phyloP scores from a whole-genome alignment of 2,797 vertebrate genomes.

The Leuciscus waleckii region DNA sequence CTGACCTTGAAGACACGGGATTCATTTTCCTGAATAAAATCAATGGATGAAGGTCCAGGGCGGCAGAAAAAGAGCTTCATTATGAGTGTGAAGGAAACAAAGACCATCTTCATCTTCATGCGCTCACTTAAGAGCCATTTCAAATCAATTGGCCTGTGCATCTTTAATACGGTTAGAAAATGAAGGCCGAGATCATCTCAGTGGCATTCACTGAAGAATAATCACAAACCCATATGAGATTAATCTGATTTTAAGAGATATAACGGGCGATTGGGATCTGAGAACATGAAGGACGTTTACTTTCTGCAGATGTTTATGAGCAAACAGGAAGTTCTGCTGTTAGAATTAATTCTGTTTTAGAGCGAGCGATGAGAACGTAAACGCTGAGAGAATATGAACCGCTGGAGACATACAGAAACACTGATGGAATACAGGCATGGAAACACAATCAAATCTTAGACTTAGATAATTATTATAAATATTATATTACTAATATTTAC shows the following conservation, averaged over 20 bases:
- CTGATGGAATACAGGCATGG: background rate
- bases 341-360: background rate
- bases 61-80: constrained; percentile 69
- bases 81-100: constrained; percentile 70
- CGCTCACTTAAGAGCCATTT: constrained; percentile 68
- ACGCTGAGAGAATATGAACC: background rate
- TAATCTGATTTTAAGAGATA: constrained; percentile 70
- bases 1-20: constrained; percentile 68
- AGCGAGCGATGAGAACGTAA: background rate
- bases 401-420: too few species aligned
- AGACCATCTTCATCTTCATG: constrained; percentile 68
- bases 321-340: background rate
- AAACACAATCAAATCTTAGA: too few species aligned
- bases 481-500: background rate
- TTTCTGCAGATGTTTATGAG: background rate
- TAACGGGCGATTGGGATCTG: background rate
- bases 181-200: constrained; percentile 65
- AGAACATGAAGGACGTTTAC: background rate
- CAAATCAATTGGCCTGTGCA: constrained; percentile 68
- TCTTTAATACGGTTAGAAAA: constrained; percentile 71
- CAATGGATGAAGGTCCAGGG: constrained; percentile 69
- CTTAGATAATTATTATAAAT: too few species aligned
- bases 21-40: constrained; percentile 79
- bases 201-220: constrained; percentile 69
- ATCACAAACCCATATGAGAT: constrained; percentile 73